phyloP scores from a whole-genome alignment of 1,140 invertebrate species.

The Dufourea novaeangliae region DNA sequence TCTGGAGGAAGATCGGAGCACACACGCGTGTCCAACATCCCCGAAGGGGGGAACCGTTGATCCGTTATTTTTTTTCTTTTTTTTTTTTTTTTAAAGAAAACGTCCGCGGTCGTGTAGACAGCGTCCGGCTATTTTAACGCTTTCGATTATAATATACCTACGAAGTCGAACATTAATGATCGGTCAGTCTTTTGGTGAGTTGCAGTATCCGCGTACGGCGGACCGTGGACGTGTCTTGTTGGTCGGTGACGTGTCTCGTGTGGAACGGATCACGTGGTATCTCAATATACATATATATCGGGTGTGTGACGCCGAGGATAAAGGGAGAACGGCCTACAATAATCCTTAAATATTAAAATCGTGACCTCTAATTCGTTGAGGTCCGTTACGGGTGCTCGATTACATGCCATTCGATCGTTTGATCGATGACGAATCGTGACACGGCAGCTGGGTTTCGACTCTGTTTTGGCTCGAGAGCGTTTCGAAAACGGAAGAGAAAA shows the following conservation, averaged over 20 bases:
- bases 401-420: no score
- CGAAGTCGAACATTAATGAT: constrained; percentile 53
- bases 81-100: no score
- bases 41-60: constrained; percentile 14
- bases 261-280: background rate
- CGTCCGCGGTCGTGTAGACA: background rate
- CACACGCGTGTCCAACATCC: background rate
- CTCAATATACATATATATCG: no score
- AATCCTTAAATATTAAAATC: no score
- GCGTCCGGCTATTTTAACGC: constrained; percentile 24
- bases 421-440: background rate
- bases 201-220: constrained; percentile 41
- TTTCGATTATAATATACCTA: constrained; percentile 46
- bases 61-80: no score
- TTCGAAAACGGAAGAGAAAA: constrained; percentile 69
- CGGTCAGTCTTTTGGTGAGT: constrained; percentile 61
- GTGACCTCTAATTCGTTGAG: no score
- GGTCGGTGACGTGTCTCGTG: constrained; percentile 2
- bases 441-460: constrained; percentile 41
- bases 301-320: background rate
- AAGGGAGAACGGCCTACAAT: no score
- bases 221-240: no score
- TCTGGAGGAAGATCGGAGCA: constrained; percentile 33
- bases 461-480: constrained; percentile 20
- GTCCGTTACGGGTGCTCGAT: no score